Base-by-base conservation (phyloP, 2,888 invertebrate genomes). In the Synanthedon formicaeformis region DNA sequence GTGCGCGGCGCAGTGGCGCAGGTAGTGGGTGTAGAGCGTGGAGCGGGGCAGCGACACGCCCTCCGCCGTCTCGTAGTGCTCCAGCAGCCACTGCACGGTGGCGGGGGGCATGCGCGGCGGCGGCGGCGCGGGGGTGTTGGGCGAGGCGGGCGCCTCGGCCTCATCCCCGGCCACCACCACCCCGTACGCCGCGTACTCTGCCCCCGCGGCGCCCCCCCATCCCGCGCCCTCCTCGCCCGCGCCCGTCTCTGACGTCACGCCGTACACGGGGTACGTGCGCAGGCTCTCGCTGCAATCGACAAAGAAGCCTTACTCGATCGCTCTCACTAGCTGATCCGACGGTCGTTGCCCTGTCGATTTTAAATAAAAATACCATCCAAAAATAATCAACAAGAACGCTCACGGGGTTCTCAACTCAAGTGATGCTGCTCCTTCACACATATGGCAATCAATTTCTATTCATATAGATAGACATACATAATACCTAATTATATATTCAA, bases 21-120 rank as follows among this genome's bases (percentile, higher is more conserved):
- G 91, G 81, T 99, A 99, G 85, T 99, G 99, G 69, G 95, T 94
- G 88, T 99, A 99, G 41, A 99, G 90, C 1, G 98, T 98, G 41
- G 97, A 97, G 48, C 99, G 92, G 1, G 98, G 98, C 54, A 97
- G 86, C 52, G 96, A 96, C 16, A 97, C 96, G 52, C 85, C 86
- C 75, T 99, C 99, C 2, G 98, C 97, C 48, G 97, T 97, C 89
- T 99, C 99, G 81, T 99, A 99, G 89, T 99, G 97, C 78, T 97
- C 97, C 70, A 97, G 90, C 67, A 99, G 90, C 99, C 99, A 99
- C 81, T 96, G 94, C 71, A 87, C 97, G 84, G 98, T 98, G 79
- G 96, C 97, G 77, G 87, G 88, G 67, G 88, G 84, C 82, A 85
- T 88, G 70, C 88, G 84, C 58, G 81, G 64, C 55, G 62, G 74